Evolutionary conservation across 2,113 vertebrate species (phyloP), one percentile per base, ranked within the genome.

Genomic region (Plotosus lineatus): DNA sequence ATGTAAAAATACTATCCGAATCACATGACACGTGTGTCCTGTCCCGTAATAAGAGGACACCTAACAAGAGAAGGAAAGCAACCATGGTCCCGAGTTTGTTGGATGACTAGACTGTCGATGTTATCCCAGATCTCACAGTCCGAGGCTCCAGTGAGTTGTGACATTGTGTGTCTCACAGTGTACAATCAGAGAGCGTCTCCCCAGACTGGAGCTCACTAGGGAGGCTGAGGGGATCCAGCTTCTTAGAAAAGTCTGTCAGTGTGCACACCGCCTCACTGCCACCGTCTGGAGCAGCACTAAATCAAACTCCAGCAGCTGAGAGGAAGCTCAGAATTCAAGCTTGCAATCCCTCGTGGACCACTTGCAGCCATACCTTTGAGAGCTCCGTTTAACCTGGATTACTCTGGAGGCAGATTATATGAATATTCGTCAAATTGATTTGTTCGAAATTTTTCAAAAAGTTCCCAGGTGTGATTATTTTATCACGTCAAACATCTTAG

Each of bases 351-450:
- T 81, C 69, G 80, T 86, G 85, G 75, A 82, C 79, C 53, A 58
- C 51, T 80, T 65, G 61, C 73, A 82, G 75, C 69, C 80, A 72
- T 85, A 85, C 85, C 81, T 73, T 58, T 60, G 83, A 86, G 83
- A 85, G 68, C 82, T 81, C 77, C 78, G 78, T 83, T 86, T 86
- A 86, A 86, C 85, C 85, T 86, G 85, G 74, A 85, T 82, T 84
- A 83, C 83, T 85, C 80, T 75, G 83, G 78, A 83, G 85, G 81
- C 80, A 83, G 80, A 80, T 75, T 53, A 61, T 48, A 77, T 75
- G 74, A 75, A 78, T 86, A 78, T 80, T 81, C 55, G 50, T 74
- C 74, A 78, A 85, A 86, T 83, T 81, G 83, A 86, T 85, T 83
- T 71, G 81, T 81, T 84, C 80, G 82, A 79, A 77, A 75, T 36